phyloP scores from a whole-genome alignment of 2,113 vertebrate genomes.

The Ciconia stormi region DNA sequence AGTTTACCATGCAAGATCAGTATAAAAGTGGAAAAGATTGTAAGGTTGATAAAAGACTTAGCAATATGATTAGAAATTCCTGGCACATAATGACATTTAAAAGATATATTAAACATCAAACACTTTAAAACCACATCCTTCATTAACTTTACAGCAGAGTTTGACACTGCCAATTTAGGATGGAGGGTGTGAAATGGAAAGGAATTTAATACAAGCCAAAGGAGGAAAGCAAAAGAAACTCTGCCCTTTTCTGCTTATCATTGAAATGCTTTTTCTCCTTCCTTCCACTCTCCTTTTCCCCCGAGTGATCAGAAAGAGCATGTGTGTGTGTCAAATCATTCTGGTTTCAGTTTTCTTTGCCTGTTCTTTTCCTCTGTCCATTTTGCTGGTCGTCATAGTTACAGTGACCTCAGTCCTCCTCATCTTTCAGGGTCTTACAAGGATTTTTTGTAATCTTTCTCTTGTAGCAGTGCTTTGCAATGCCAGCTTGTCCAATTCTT shows the following conservation, averaged over 20 bases:
- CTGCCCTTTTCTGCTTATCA: background rate
- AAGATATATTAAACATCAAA: slow-evolving; percentile 34
- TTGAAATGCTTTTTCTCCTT: background rate
- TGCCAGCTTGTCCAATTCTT: background rate
- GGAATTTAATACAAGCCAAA: slow-evolving; percentile 40
- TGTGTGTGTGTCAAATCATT: slow-evolving; percentile 1
- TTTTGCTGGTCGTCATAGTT: slow-evolving; percentile 51
- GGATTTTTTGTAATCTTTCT: slow-evolving; percentile 6
- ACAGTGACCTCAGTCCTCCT: background rate
- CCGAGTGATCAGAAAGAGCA: slow-evolving; percentile 17
- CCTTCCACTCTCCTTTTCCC: slow-evolving; percentile 16
- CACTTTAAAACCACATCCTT: slow-evolving; percentile 35
- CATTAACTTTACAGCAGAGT: slow-evolving; percentile 47
- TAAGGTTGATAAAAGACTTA: background rate
- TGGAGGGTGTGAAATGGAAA: slow-evolving; percentile 7
- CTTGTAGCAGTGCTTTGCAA: background rate
- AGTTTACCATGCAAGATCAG: background rate
- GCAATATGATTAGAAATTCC: background rate
- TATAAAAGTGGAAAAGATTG: background rate
- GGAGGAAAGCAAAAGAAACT: background rate
- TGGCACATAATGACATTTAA: slow-evolving; percentile 4
- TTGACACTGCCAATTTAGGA: slow-evolving; percentile 33
- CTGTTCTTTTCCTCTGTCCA: slow-evolving; percentile 15
- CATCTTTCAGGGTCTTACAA: slow-evolving; percentile 9
- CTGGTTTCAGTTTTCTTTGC: slow-evolving; percentile 27